Evolutionary conservation across 2,888 invertebrate species (phyloP).

Genomic region (Parochlus steinenii): DNA sequence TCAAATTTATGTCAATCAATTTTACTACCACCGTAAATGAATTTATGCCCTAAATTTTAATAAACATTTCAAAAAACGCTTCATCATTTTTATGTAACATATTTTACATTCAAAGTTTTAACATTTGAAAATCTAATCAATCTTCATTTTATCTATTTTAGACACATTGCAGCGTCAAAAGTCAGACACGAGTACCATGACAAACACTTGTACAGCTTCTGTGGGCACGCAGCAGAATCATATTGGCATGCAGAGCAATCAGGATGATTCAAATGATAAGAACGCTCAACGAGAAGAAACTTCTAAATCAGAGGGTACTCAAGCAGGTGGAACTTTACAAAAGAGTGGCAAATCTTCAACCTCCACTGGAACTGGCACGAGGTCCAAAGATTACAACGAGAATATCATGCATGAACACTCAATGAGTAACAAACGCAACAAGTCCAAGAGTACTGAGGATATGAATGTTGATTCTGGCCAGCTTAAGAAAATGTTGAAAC

Average conservation of each 20-base stretch:
- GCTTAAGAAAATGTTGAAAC: conserved; percentile 84
- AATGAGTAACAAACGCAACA: conserved; percentile 59
- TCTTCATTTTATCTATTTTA: conserved; percentile 15
- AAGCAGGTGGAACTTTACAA: conserved; percentile 59
- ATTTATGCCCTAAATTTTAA: no score
- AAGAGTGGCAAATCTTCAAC: conserved; percentile 39
- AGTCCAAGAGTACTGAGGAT: conserved; percentile 83
- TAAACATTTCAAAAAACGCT: no score
- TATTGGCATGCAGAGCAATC: conserved; percentile 38
- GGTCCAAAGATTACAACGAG: conserved; percentile 48
- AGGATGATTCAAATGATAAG: conserved; percentile 16
- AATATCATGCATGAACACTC: conserved; percentile 42
- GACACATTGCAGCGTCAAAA: conserved; percentile 44
- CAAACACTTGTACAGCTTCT: conserved; percentile 43
- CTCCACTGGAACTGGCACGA: conserved; percentile 40
- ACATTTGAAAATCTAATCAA: conserved; percentile 3
- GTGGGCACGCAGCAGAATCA: conserved; percentile 57
- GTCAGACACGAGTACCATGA: conserved; percentile 51
- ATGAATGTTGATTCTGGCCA: conserved; percentile 67
- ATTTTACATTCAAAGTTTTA: not conserved
- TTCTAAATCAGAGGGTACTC: conserved; percentile 63
- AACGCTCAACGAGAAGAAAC: conserved; percentile 34
- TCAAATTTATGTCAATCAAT: no score
- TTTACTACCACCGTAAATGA: no score
- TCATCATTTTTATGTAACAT: conserved; percentile 22